A percentile compares a stretch with the other conserved stretches of the same genome.
Conservation (phyloP, 2,797 vertebrate genomes). For the Onychomys arenicola region DNA sequence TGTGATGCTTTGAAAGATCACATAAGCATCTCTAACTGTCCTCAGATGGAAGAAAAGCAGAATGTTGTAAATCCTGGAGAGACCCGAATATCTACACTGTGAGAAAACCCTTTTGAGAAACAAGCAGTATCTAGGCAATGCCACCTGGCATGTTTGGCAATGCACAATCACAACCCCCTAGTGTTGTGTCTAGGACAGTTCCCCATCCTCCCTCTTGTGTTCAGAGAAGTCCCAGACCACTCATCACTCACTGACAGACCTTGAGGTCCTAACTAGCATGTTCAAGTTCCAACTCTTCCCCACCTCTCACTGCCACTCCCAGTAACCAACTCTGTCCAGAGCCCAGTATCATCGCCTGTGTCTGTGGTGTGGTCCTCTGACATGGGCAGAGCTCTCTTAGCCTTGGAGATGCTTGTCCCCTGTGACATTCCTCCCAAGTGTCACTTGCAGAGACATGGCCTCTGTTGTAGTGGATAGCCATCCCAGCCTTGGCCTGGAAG, state of each 20-base stretch:
- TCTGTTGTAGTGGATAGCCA: no score
- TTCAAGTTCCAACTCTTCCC: no score
- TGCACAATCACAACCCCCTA: not conserved
- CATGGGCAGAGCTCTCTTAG: not conserved
- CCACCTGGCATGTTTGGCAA: not conserved
- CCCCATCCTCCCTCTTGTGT: not conserved
- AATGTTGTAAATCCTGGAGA: not conserved
- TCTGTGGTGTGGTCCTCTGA: not conserved
- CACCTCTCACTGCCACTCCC: not conserved
- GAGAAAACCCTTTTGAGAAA: not conserved
- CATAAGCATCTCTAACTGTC: not conserved
- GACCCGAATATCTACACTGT: not conserved
- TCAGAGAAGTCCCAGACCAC: not conserved
- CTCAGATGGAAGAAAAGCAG: not conserved
- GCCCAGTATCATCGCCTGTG: not conserved
- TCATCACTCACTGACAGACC: not conserved
- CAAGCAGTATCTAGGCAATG: not conserved
- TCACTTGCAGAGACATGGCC: not conserved
- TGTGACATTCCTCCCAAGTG: not conserved
- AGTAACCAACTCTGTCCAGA: accelerated
- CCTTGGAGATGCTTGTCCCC: not conserved
- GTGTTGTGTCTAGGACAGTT: not conserved
- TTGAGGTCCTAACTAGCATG: not conserved
- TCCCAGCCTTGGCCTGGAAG: no score
- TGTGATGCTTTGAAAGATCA: not conserved